phyloP scores from a whole-genome alignment of 2,797 vertebrate species.

The Calcarius lapponicus region DNA sequence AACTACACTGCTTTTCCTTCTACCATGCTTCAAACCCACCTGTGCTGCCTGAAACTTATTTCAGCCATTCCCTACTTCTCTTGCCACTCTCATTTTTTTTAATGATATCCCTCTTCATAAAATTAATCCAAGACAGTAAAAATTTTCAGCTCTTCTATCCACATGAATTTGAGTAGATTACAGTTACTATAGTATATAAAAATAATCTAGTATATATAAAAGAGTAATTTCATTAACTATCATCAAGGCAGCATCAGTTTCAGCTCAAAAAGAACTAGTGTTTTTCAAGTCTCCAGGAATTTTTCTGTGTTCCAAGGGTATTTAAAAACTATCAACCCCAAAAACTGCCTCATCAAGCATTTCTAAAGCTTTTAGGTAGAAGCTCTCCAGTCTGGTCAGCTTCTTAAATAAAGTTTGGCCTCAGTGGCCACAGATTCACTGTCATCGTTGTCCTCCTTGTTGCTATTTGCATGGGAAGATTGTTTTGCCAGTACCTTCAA shows the following conservation, averaged over 20 bases:
- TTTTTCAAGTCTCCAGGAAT: neutral
- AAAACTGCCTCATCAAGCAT: neutral
- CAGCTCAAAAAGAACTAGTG: neutral
- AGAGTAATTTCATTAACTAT: neutral
- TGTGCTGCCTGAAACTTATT: neutral
- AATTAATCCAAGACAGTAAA: neutral
- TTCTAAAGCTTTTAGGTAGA: neutral
- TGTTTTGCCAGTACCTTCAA: neutral
- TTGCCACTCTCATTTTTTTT: neutral
- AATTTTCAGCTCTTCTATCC: neutral
- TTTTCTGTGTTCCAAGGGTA: neutral
- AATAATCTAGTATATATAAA: neutral
- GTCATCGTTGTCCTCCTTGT: neutral
- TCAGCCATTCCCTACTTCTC: neutral
- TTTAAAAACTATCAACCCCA: neutral
- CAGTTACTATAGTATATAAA: neutral
- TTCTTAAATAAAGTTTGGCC: neutral
- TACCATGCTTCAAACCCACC: neutral
- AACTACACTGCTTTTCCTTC: neutral
- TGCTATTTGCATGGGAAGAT: neutral
- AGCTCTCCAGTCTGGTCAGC: neutral
- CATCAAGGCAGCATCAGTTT: neutral
- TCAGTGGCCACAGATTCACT: neutral
- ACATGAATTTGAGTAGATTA: neutral
- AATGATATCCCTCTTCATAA: neutral